Percentiles rank a stretch among this genome's conserved stretches.
These are phyloP conservation scores for Ginglymostoma cirratum DNA, from an alignment of 2,113 vertebrate species.

Conservation along the genomic window DNA sequence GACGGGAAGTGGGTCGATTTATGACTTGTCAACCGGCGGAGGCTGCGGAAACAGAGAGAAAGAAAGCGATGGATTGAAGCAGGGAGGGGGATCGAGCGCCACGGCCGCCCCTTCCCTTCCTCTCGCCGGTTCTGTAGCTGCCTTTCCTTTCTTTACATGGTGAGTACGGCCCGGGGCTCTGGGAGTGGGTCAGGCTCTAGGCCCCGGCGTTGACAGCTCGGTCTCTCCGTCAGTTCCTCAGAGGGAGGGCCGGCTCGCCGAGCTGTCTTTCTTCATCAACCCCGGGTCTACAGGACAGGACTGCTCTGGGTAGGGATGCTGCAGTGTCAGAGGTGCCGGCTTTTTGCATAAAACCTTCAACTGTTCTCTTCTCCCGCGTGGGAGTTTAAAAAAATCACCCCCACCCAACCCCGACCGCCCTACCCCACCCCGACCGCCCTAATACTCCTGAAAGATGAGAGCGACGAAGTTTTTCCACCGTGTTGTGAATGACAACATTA, in stretches of 20 bases:
- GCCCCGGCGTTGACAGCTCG: neutral
- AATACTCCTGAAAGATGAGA: neutral
- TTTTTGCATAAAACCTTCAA: neutral
- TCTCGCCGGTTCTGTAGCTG: neutral
- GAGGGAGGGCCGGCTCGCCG: no score
- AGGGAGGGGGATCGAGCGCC: neutral
- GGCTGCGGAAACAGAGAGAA: neutral
- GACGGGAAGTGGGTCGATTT: neutral
- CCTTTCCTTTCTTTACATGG: neutral
- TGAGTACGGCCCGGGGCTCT: neutral
- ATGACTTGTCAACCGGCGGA: conserved; percentile 12
- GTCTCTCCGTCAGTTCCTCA: no score
- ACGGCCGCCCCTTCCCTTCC: neutral
- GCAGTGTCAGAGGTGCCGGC: neutral
- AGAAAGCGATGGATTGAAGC: conserved; percentile 28
- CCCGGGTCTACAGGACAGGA: neutral
- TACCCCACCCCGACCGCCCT: neutral
- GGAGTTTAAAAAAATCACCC: neutral
- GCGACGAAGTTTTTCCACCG: no score
- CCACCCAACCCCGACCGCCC: neutral
- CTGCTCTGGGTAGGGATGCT: neutral
- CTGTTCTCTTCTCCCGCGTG: neutral
- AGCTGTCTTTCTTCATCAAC: no score
- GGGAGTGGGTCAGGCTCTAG: neutral
- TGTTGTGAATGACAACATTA: neutral